Percentiles rank a stretch among this genome's conserved stretches.
phyloP scores from a whole-genome alignment of 1,140 invertebrate genomes.

The Tribolium madens region DNA sequence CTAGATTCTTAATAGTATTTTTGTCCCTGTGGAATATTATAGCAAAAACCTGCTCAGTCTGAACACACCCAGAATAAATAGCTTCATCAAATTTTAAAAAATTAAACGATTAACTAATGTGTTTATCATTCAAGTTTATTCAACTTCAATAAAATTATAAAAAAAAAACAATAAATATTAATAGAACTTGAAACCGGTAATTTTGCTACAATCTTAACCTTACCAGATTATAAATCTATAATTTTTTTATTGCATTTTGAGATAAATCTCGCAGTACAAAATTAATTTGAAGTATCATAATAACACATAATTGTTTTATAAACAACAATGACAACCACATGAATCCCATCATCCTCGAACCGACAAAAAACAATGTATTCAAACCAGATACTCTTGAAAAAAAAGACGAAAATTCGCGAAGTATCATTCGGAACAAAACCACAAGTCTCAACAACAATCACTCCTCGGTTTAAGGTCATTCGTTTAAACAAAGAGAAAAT shows the following conservation, averaged over 20 bases:
- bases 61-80: not conserved
- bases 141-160: not conserved
- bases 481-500: conserved; percentile 28
- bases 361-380: not conserved
- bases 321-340: conserved; percentile 12
- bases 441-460: conserved; percentile 23
- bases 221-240: not conserved
- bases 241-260: not conserved
- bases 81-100: not conserved
- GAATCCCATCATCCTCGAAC: not conserved
- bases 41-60: not conserved
- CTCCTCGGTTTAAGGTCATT: conserved; percentile 17
- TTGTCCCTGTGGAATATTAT: not conserved
- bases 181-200: not conserved
- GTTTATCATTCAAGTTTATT: not conserved
- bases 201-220: not conserved
- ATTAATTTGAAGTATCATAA: not conserved
- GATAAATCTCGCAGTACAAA: not conserved
- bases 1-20: not conserved
- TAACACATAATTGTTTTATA: not conserved
- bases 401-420: conserved; percentile 25
- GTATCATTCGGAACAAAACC: not conserved
- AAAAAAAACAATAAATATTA: not conserved
- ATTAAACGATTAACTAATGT: not conserved
- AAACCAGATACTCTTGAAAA: not conserved